A percentile compares a stretch with the other conserved stretches of the same genome.
These are phyloP conservation scores for Coranthus polyacanthus DNA, from an alignment of 2,797 vertebrate species.

Conservation along the genomic window DNA sequence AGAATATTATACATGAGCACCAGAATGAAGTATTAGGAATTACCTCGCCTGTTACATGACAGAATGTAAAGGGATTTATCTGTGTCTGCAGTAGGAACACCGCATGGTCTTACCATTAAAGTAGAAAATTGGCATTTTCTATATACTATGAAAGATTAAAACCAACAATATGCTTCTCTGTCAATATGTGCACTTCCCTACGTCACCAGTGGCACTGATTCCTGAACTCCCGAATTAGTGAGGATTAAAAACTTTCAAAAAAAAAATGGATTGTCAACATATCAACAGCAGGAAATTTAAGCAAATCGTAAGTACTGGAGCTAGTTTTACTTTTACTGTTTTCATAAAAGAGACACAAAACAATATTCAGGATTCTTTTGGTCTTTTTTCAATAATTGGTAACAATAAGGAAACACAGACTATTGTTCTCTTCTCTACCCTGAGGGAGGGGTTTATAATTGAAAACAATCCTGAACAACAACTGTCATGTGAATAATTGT, in stretches of 20 bases:
- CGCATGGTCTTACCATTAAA: slow-evolving; percentile 32
- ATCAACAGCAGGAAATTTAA: not conserved
- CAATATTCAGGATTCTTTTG: too few species aligned
- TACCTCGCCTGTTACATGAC: not conserved
- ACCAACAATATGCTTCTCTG: slow-evolving; percentile 4
- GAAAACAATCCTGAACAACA: too few species aligned
- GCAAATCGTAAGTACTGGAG: too few species aligned
- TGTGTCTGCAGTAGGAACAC: not conserved
- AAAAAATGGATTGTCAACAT: not conserved
- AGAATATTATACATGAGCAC: slow-evolving; percentile 11
- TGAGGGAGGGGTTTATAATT: too few species aligned
- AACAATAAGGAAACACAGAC: too few species aligned
- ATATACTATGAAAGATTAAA: slow-evolving; percentile 11
- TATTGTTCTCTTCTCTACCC: too few species aligned
- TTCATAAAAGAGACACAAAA: too few species aligned
- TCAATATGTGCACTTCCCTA: slow-evolving; percentile 11
- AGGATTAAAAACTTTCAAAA: slow-evolving; percentile 23
- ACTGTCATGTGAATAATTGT: too few species aligned
- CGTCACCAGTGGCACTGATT: slow-evolving; percentile 1
- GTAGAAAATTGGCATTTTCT: slow-evolving; percentile 1
- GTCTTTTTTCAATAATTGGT: too few species aligned
- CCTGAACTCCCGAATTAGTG: not conserved
- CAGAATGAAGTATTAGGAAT: slow-evolving; percentile 12
- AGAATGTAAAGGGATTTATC: not conserved
- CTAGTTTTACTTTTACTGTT: too few species aligned